Evolutionary conservation across 1,140 invertebrate genomes (phyloP), one percentile per base, ranked within the genome.

Genomic region (Pseudomyrmex pallidus): DNA sequence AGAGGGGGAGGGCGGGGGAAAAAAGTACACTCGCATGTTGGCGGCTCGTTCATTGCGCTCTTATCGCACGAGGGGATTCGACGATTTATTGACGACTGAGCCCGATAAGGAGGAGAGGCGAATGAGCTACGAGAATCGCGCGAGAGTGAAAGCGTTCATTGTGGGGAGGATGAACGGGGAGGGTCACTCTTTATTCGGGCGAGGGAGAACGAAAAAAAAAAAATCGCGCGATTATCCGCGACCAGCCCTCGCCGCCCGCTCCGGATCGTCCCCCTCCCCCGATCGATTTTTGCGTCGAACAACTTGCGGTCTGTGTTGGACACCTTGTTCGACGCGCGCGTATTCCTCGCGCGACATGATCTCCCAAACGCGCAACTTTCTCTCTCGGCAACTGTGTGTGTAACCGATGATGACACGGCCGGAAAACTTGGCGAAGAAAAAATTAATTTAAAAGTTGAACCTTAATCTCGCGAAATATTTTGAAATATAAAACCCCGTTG

Each of bases 61-160:
- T 83, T 87, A 77, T 85, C 67, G 8, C 44, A 13, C 22, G 44
- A 74, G 74, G 66, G 83, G 76, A 70, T 87, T 73, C 76, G 72
- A 87, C 66, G 83, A 88, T 88, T 88, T 88, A 88, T 88, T 77
- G 83, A 72, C 72, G 72, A 76, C 57, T 78, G 50, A 10, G 63
- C 13, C 44, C 20, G 86, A 84, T 87, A 87, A 87, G 54, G 8
- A 15, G 7, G 44, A 52, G 57, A 52, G 57, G 61, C 68, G 67
- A 80, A 52, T 61, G 64, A 76, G 56, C 56, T 64, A 67, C 46
- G 68, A 44, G 73, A 54, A 82, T 13, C 46, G 52, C 46, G 8
- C 22, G 62, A 68, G 67, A 35, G 35, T 46, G 54, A 64, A 85
- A 85, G 62, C 68, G 46, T 48, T 54, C 25, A 20, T 78, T 70